A percentile compares a stretch with the other conserved stretches of the same genome.
These are phyloP conservation scores for Uropetala carovei DNA, from an alignment of 2,888 invertebrate genomes.

Conservation along the genomic window DNA sequence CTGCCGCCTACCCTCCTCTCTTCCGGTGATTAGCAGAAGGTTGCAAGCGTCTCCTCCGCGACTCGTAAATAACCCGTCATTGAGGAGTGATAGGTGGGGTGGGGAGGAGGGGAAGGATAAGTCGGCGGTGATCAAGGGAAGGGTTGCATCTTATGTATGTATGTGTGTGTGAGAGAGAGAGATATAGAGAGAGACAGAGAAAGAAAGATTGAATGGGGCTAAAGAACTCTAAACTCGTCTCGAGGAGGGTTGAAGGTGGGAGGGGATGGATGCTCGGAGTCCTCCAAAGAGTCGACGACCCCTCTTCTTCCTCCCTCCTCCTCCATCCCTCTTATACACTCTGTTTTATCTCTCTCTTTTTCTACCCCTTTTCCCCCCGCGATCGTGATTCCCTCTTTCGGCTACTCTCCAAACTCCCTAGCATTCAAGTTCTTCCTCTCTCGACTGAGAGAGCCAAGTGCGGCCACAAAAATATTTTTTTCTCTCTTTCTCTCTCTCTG, in stretches of 20 bases:
- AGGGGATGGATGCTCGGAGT: neutral
- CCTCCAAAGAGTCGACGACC: neutral
- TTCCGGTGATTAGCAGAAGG: constrained; percentile 17
- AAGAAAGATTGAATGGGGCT: constrained; percentile 55
- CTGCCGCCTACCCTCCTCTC: neutral
- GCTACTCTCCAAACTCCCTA: neutral
- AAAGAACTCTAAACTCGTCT: constrained; percentile 56
- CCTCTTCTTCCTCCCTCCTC: constrained; percentile 9
- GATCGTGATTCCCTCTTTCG: constrained; percentile 18
- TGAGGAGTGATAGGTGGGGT: neutral
- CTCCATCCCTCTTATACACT: neutral
- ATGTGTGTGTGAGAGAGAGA: neutral
- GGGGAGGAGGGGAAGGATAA: neutral
- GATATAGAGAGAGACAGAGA: neutral
- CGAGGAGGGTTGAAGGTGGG: constrained; percentile 35
- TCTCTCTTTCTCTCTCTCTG: neutral
- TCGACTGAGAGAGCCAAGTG: neutral
- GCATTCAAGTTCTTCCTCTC: neutral
- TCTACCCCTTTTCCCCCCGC: neutral
- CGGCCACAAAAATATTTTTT: neutral
- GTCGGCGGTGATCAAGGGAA: constrained; percentile 37
- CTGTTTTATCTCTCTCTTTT: neutral
- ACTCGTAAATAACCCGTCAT: constrained; percentile 13
- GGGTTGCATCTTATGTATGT: constrained; percentile 12
- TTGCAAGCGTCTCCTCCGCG: neutral